These are phyloP conservation scores for Coturnix japonica DNA, from an alignment of 2,113 vertebrate species.

Conservation along the genomic window DNA sequence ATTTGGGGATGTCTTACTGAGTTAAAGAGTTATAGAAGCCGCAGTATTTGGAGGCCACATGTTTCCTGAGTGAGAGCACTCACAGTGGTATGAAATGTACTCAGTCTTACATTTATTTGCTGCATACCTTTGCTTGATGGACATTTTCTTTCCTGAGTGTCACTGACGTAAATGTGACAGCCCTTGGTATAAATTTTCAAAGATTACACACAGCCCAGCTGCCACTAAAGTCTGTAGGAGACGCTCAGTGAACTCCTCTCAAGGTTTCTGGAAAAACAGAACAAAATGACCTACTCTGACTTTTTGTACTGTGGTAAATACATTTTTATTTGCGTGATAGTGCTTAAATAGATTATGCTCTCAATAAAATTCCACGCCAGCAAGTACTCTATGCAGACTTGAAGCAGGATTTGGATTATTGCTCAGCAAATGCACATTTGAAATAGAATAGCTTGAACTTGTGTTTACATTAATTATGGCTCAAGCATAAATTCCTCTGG, in stretches of 20 bases:
- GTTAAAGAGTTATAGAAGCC: neutral
- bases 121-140: neutral
- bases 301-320: conserved; percentile 43
- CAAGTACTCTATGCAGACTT: neutral
- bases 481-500: neutral
- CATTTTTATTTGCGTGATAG: neutral
- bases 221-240: neutral
- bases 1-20: neutral
- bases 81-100: neutral
- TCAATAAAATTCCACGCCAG: conserved; percentile 12
- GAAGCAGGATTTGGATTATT: neutral
- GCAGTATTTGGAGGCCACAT: accelerated
- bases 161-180: neutral
- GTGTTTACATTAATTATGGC: neutral
- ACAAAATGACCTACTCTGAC: conserved; percentile 11
- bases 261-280: neutral
- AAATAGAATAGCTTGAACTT: neutral
- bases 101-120: neutral
- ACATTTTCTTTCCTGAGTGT: neutral
- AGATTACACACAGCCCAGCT: neutral
- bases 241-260: neutral
- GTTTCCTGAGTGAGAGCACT: neutral
- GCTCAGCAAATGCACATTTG: neutral
- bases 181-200: neutral
- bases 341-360: conserved; percentile 16